Conservation (phyloP, 2,113 vertebrate species). For the Galemys pyrenaicus region DNA sequence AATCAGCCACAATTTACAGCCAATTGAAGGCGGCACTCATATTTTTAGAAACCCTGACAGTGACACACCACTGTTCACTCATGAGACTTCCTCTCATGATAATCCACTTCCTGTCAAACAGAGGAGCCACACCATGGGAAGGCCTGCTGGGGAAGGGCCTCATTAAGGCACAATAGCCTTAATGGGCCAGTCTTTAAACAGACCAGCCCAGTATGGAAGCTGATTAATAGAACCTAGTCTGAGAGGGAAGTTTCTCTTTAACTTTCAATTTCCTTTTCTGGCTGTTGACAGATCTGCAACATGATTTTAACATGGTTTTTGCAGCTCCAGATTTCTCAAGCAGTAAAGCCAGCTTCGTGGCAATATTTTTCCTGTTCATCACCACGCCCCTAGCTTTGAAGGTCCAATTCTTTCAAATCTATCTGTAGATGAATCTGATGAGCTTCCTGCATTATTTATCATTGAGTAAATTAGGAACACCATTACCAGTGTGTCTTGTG, state of each 20-base stretch:
- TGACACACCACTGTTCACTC: conserved; percentile 55
- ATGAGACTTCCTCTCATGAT: conserved; percentile 43
- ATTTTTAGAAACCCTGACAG: conserved; percentile 67
- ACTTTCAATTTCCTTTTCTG: conserved; percentile 60
- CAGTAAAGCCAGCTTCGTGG: conserved; percentile 41
- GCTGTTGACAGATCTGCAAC: conserved; percentile 47
- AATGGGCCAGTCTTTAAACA: conserved; percentile 53
- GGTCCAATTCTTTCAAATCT: conserved; percentile 55
- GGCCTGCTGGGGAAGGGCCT: conserved; percentile 25
- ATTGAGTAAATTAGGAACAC: conserved; percentile 58
- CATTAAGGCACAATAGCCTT: conserved; percentile 34
- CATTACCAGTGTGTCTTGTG: neutral
- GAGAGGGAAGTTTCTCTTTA: conserved; percentile 50
- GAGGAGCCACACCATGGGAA: neutral
- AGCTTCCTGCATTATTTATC: conserved; percentile 69
- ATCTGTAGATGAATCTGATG: neutral
- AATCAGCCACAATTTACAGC: conserved; percentile 39
- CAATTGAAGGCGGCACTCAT: conserved; percentile 24
- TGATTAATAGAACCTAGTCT: conserved; percentile 48
- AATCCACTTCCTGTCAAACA: conserved; percentile 58
- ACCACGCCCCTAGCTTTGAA: neutral
- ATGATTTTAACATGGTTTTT: conserved; percentile 54
- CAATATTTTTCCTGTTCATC: conserved; percentile 26
- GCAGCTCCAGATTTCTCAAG: conserved; percentile 49
- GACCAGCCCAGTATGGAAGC: conserved; percentile 17